These are phyloP conservation scores for Callipepla squamata DNA, from an alignment of 2,113 vertebrate species.

Conservation along the genomic window DNA sequence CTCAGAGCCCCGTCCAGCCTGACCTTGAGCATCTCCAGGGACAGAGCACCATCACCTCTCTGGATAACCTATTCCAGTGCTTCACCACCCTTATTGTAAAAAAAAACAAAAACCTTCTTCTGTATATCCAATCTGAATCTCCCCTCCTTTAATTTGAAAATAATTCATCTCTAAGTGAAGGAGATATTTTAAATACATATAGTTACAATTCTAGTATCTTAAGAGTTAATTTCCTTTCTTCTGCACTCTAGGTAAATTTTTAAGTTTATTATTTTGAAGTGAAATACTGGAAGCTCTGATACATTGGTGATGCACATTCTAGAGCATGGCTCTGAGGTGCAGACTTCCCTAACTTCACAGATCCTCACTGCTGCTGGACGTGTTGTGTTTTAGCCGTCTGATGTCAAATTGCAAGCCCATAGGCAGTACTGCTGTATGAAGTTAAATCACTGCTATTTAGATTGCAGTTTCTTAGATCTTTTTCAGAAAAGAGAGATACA, in stretches of 20 bases:
- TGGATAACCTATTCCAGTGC: no score
- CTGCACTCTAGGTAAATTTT: neutral
- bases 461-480: neutral
- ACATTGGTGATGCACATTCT: accelerated
- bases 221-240: neutral
- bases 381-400: neutral
- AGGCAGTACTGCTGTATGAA: neutral
- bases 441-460: neutral
- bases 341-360: neutral
- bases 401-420: neutral
- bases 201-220: neutral
- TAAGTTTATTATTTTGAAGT: neutral
- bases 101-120: no score
- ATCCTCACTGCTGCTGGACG: neutral
- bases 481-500: neutral
- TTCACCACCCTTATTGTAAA: no score
- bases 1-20: no score
- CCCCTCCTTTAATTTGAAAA: no score
- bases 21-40: no score
- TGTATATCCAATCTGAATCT: no score
- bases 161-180: neutral
- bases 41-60: no score
- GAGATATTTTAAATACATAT: neutral
- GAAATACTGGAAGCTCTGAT: neutral
- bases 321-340: neutral